Conservation (phyloP, 2,888 invertebrate genomes). For the Mythimna vitellina region DNA sequence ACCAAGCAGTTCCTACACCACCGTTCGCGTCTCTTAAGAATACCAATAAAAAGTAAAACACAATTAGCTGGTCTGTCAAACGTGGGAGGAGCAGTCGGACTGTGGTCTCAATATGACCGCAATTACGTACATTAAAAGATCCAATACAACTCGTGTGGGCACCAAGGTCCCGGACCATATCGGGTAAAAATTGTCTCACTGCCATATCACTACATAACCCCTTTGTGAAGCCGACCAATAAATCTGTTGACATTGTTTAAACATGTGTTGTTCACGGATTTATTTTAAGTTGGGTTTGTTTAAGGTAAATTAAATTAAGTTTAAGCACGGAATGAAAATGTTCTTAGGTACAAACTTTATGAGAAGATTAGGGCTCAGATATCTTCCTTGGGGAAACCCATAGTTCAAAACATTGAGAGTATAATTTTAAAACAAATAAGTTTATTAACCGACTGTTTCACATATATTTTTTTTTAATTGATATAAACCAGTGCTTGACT, state of each 20-base stretch:
- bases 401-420: neutral
- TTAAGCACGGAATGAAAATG: neutral
- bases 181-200: constrained; percentile 82
- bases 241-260: constrained; percentile 61
- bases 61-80: constrained; percentile 69
- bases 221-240: constrained; percentile 71
- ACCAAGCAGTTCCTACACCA: constrained; percentile 32
- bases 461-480: no score
- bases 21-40: constrained; percentile 57
- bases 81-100: constrained; percentile 81
- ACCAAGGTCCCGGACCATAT: constrained; percentile 84
- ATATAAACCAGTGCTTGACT: no score
- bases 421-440: neutral
- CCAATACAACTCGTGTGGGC: constrained; percentile 84
- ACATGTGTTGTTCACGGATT: constrained; percentile 49
- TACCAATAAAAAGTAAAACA: constrained; percentile 67
- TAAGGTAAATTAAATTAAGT: constrained; percentile 14
- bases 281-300: constrained; percentile 34
- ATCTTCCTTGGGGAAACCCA: constrained; percentile 10
- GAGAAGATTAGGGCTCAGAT: constrained; percentile 7
- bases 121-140: constrained; percentile 88
- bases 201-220: constrained; percentile 72
- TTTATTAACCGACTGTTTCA: neutral
- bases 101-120: constrained; percentile 84
- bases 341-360: neutral